phyloP scores from a whole-genome alignment of 2,888 invertebrate genomes.

The Drosophila ezoana region DNA sequence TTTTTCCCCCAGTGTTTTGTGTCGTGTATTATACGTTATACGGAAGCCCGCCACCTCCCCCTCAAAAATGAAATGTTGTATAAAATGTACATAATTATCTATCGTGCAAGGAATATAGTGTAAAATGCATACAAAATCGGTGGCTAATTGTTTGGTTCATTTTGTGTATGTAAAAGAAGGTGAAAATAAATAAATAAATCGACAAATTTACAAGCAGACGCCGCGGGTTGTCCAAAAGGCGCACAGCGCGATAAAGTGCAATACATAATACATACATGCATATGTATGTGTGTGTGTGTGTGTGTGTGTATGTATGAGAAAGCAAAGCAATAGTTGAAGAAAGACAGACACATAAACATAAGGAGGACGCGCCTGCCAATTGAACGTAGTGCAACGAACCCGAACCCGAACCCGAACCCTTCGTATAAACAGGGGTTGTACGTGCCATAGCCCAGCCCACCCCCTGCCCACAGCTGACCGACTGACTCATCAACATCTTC shows the following conservation, averaged over 20 bases:
- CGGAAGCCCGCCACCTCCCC: conserved; percentile 23
- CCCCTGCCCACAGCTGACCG: conserved; percentile 43
- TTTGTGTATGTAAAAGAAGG: conserved; percentile 36
- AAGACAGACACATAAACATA: conserved; percentile 29
- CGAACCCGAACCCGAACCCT: conserved; percentile 47
- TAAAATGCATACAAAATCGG: conserved; percentile 47
- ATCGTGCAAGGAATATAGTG: conserved; percentile 24
- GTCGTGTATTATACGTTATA: conserved; percentile 46
- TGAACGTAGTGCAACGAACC: conserved; percentile 71
- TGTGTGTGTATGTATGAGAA: conserved; percentile 2
- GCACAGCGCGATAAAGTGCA: conserved; percentile 44
- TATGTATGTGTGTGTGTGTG: background rate
- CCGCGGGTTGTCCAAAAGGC: conserved; percentile 22
- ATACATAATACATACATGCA: conserved; percentile 1
- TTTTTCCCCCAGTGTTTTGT: conserved; percentile 40
- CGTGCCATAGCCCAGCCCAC: conserved; percentile 24
- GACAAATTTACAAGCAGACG: conserved; percentile 21
- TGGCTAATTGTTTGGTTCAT: conserved; percentile 13
- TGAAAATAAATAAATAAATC: conserved; percentile 42
- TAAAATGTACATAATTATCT: conserved; percentile 39
- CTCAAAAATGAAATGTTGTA: conserved; percentile 41
- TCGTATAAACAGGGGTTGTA: conserved; percentile 46
- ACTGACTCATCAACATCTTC: conserved; percentile 47
- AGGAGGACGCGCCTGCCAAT: conserved; percentile 38
- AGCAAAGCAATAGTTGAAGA: conserved; percentile 28